Conservation (phyloP, 2,888 invertebrate genomes). For the Ophion obscuratus region DNA sequence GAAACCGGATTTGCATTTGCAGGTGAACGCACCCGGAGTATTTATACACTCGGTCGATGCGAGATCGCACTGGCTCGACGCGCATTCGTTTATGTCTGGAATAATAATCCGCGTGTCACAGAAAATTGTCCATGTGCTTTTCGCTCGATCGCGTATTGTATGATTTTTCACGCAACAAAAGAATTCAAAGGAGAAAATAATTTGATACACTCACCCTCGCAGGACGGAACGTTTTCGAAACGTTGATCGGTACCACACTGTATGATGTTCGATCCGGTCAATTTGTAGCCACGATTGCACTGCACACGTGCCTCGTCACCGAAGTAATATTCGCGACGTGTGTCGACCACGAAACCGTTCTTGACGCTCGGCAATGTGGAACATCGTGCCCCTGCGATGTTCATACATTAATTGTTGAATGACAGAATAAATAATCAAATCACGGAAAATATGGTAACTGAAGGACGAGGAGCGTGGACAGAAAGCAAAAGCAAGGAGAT, state of each 20-base stretch:
- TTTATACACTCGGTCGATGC: slow-evolving; percentile 96
- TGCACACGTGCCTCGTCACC: slow-evolving; percentile 97
- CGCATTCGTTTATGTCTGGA: slow-evolving; percentile 94
- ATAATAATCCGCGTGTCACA: slow-evolving; percentile 31
- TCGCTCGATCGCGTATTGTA: background rate
- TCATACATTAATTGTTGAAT: background rate
- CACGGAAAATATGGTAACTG: background rate
- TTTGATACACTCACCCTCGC: slow-evolving; percentile 87
- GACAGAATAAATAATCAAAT: too few species aligned
- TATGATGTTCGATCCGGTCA: slow-evolving; percentile 93
- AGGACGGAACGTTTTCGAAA: slow-evolving; percentile 93
- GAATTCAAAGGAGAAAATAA: background rate
- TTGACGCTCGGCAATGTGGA: slow-evolving; percentile 91
- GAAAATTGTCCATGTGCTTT: background rate
- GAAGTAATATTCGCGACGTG: slow-evolving; percentile 90
- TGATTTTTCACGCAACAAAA: background rate
- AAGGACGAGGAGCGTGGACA: too few species aligned
- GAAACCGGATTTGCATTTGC: slow-evolving; percentile 94
- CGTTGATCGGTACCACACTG: slow-evolving; percentile 93
- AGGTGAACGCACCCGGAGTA: slow-evolving; percentile 94
- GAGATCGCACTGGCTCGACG: slow-evolving; percentile 94
- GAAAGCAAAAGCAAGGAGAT: too few species aligned
- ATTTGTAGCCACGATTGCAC: slow-evolving; percentile 95
- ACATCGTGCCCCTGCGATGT: slow-evolving; percentile 87
- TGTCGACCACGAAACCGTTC: slow-evolving; percentile 94